Percentiles rank a stretch among this genome's conserved stretches.
Evolutionary conservation across 2,888 invertebrate species (phyloP).

Genomic region (Idaea aversata): DNA sequence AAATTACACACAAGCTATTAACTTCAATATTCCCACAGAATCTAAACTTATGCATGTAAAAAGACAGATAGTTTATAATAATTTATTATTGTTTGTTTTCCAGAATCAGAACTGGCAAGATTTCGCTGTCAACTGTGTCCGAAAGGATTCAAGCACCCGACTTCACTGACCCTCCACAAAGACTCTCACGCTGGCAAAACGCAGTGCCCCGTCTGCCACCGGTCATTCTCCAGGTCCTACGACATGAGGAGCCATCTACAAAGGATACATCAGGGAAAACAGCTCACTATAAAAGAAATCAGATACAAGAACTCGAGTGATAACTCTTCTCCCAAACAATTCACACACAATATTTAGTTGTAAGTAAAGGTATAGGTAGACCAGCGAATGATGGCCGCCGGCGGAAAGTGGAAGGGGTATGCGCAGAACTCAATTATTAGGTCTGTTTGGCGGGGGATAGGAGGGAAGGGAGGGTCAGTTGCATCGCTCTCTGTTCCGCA

Average conservation of each 20-base stretch:
- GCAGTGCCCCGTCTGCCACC: slow-evolving; percentile 81
- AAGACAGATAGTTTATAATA: neutral
- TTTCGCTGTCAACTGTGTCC: slow-evolving; percentile 82
- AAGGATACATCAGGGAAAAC: slow-evolving; percentile 81
- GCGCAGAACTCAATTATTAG: too few relatives aligned
- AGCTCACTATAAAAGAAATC: slow-evolving; percentile 73
- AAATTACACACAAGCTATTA: too few relatives aligned
- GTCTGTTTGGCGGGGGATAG: too few relatives aligned
- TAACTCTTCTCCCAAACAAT: slow-evolving; percentile 61
- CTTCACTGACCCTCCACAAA: slow-evolving; percentile 82
- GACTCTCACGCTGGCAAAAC: slow-evolving; percentile 83
- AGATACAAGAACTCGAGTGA: slow-evolving; percentile 71
- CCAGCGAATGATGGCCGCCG: too few relatives aligned
- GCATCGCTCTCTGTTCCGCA: too few relatives aligned
- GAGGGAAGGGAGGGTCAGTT: too few relatives aligned
- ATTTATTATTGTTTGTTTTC: slow-evolving; percentile 33
- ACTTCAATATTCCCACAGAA: too few relatives aligned
- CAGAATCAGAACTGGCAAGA: slow-evolving; percentile 79
- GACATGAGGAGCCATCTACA: slow-evolving; percentile 82
- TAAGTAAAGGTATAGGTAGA: slow-evolving; percentile 25
- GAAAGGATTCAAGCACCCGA: slow-evolving; percentile 83
- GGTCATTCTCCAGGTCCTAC: slow-evolving; percentile 82
- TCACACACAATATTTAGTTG: slow-evolving; percentile 66
- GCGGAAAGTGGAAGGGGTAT: too few relatives aligned
- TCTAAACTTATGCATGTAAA: too few relatives aligned